Conservation (phyloP, 2,797 vertebrate species). For the Catostomus latipinnis region DNA sequence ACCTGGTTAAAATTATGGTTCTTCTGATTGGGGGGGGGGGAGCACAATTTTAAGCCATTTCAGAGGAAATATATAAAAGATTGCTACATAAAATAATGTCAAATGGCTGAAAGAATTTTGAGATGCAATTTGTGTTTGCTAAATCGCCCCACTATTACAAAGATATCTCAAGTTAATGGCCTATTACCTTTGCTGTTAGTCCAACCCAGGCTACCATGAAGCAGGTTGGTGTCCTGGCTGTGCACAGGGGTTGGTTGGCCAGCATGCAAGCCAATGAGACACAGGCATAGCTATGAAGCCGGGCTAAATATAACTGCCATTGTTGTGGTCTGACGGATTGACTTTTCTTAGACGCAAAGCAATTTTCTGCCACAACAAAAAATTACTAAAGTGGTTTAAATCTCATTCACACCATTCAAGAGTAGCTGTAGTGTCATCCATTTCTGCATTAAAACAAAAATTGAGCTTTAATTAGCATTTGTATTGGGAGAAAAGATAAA, state of each 20-base stretch:
- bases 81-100: too few species aligned
- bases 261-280: conserved; percentile 13
- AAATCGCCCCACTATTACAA: not conserved
- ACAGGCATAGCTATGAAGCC: conserved; percentile 21
- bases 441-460: not conserved
- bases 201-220: not conserved
- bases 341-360: conserved; percentile 1
- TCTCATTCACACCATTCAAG: not conserved
- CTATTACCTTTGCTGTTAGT: not conserved
- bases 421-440: too few species aligned
- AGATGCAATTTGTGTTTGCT: not conserved
- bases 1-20: too few species aligned
- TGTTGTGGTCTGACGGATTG: conserved; percentile 25
- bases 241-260: conserved; percentile 15
- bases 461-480: not conserved
- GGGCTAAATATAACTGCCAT: conserved; percentile 40
- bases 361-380: not conserved
- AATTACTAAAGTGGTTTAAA: not conserved
- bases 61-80: too few species aligned
- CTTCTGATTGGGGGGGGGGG: too few species aligned
- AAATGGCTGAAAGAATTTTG: too few species aligned
- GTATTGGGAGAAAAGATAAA: not conserved
- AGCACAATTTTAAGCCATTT: too few species aligned
- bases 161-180: not conserved
- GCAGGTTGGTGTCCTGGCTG: conserved; percentile 3